Percentiles rank a stretch among this genome's conserved stretches.
These are phyloP conservation scores for Spondyliosoma cantharus DNA, from an alignment of 2,797 vertebrate species.

Conservation along the genomic window DNA sequence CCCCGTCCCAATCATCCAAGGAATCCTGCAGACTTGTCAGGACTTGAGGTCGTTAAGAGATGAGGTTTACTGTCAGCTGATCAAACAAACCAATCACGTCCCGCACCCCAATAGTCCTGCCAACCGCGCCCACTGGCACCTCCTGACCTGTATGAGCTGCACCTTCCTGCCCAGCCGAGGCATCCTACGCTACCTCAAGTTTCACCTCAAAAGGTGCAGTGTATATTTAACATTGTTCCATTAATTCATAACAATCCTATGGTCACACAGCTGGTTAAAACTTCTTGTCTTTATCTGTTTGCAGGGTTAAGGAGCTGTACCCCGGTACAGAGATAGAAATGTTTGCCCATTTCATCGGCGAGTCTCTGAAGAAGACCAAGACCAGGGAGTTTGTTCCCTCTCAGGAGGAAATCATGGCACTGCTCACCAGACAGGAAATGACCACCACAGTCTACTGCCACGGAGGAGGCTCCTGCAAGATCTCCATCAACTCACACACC, in stretches of 20 bases:
- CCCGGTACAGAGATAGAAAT: conserved; percentile 89
- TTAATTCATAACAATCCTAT: not conserved
- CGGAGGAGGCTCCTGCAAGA: conserved; percentile 94
- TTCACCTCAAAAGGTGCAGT: conserved; percentile 91
- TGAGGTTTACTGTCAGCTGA: conserved; percentile 95
- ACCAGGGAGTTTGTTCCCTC: conserved; percentile 91
- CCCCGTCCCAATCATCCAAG: conserved; percentile 93
- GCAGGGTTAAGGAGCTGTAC: conserved; percentile 90
- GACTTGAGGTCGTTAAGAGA: conserved; percentile 90
- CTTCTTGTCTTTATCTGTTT: conserved; percentile 7
- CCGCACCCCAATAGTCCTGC: conserved; percentile 89
- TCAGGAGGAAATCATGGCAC: conserved; percentile 92
- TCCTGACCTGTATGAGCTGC: conserved; percentile 94
- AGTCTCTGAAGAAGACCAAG: conserved; percentile 93
- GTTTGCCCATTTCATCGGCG: conserved; percentile 89
- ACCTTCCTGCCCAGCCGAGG: conserved; percentile 92
- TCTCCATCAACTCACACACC: conserved; percentile 95
- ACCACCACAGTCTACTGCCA: conserved; percentile 94
- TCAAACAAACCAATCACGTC: conserved; percentile 95
- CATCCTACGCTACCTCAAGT: conserved; percentile 93
- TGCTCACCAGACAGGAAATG: conserved; percentile 92
- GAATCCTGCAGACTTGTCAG: conserved; percentile 94
- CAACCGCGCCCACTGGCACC: conserved; percentile 93
- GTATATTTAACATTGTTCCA: not conserved
- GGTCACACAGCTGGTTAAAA: not conserved